Evolutionary conservation across 2,113 vertebrate species (phyloP), one percentile per base, ranked within the genome.

Genomic region (Antechinus flavipes): DNA sequence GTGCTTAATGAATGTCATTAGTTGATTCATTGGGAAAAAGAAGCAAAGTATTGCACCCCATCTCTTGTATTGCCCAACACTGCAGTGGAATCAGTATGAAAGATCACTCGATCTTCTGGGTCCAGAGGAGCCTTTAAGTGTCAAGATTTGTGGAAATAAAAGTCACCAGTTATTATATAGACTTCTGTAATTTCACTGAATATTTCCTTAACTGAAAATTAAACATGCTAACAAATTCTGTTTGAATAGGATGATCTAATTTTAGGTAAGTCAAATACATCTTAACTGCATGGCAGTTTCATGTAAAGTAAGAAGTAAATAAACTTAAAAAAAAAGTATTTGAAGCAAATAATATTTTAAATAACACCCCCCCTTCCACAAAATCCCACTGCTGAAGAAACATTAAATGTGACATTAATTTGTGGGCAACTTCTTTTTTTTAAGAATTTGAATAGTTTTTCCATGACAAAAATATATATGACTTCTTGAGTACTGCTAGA

Each of bases 341-440:
- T 54, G 47, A 84, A 89, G 68, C 95, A 94, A 92, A 90, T 94
- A 89, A 58, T 84, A 19, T 91, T 93, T 95, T 89, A 52, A 93
- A 53, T 6, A 12, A 76, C 76, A 90, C 55, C 10, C 68, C 68
- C 26, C 47, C 90, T 54, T 94, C 12, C 19, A 84, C 89, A 54
- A 96, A 91, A 95, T 92, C n/a, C 56, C 30, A 9, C 19, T 94
- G 46, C 42, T 89, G 93, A 95, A 91, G 68, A 94, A 76, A 93
- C 94, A 92, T 56, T 49, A 50, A 52, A 68, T 42, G 46, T 93
- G 56, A 50, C 19, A 90, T 93, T 22, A 47, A 1, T 52, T 46
- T 54, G 49, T 93, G 93, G 42, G 30, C 90, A 94, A 16, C 26
- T 56, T 35, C 23, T 95, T 91, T 91, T 27, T 94, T 16, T 1